Percentiles rank a stretch among this genome's conserved stretches.
Conservation (phyloP, 2,888 invertebrate species). For the Cerastis leucographa region DNA sequence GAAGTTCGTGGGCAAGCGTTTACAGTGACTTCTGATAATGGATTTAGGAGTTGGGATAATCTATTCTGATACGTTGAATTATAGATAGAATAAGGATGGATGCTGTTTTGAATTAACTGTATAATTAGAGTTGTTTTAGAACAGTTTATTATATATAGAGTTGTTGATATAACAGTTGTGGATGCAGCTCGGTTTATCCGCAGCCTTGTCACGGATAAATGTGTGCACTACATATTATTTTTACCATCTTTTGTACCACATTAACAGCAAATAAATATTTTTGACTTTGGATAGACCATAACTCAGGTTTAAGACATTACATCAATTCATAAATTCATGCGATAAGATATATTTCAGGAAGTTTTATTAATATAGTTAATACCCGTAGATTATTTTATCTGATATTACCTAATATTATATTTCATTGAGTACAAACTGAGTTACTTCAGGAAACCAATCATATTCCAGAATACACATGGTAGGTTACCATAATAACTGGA, state of each 20-base stretch:
- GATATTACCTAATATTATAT: background rate
- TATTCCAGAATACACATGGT: background rate
- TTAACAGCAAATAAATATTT: too few species aligned
- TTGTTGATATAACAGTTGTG: background rate
- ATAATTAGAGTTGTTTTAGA: background rate
- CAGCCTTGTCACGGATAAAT: too few species aligned
- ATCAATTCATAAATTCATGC: background rate
- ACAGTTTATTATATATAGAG: background rate
- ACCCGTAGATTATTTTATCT: too few species aligned
- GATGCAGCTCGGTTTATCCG: too few species aligned
- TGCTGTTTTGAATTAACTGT: background rate
- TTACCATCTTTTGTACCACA: too few species aligned
- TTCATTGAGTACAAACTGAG: background rate
- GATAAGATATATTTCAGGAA: background rate
- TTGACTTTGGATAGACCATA: background rate
- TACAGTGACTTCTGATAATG: conserved; percentile 11
- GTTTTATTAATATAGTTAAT: background rate
- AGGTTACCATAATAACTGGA: background rate
- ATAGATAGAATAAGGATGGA: background rate
- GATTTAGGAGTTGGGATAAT: conserved; percentile 17
- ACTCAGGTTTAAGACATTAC: background rate
- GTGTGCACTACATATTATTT: too few species aligned
- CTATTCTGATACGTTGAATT: conserved; percentile 5
- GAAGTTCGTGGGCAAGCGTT: background rate
- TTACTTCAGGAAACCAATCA: background rate